Conservation (phyloP, 1,140 invertebrate genomes). For the Drosophila subobscura region DNA sequence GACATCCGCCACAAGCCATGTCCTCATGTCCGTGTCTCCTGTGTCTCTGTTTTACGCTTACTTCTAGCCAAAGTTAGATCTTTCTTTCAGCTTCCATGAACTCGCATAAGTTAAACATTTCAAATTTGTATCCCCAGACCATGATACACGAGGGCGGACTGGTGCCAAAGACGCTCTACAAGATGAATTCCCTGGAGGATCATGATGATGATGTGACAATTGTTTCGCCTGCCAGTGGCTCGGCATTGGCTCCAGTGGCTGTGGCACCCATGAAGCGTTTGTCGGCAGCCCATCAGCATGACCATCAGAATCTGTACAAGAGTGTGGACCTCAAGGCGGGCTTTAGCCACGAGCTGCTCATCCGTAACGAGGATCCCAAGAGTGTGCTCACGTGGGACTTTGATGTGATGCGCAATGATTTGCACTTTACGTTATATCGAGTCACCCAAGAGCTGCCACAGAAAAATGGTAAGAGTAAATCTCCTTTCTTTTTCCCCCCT, state of each 20-base stretch:
- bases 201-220: constrained; percentile 83
- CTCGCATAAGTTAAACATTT: background rate
- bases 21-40: constrained; percentile 4
- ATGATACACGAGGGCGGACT: constrained; percentile 93
- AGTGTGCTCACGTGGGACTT: constrained; percentile 98
- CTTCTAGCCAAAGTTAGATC: background rate
- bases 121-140: constrained; percentile 85
- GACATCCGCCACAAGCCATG: constrained; percentile 1
- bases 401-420: constrained; percentile 95
- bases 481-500: too few species aligned
- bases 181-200: constrained; percentile 88
- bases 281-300: constrained; percentile 70
- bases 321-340: constrained; percentile 85
- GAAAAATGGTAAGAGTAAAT: constrained; percentile 59
- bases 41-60: constrained; percentile 11
- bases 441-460: constrained; percentile 85
- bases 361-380: constrained; percentile 92
- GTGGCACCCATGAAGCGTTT: constrained; percentile 38
- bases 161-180: constrained; percentile 95
- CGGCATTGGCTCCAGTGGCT: constrained; percentile 1
- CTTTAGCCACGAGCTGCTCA: constrained; percentile 92
- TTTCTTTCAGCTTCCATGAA: background rate
- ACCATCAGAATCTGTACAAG: constrained; percentile 85
- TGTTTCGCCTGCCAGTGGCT: constrained; percentile 9
- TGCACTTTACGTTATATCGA: constrained; percentile 94